Base-by-base conservation (phyloP, 2,113 vertebrate genomes). In the Bos indicus region DNA sequence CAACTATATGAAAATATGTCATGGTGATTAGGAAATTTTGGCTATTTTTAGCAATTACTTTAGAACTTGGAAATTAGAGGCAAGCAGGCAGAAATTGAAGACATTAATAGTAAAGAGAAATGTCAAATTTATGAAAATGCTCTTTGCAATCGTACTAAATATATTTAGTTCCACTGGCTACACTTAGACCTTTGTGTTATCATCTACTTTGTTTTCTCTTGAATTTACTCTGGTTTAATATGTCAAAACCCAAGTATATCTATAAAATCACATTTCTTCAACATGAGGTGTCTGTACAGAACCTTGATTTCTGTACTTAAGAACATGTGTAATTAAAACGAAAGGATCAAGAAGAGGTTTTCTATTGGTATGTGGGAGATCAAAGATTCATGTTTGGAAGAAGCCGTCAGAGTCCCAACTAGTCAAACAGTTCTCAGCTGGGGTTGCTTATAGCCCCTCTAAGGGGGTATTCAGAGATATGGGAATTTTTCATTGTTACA, bases 81-180 rank as follows among this genome's bases (percentile, higher is more conserved):
- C 64, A 97, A 86, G 92, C 78, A 92, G 57, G 52, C 54, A 96
- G 64, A 97, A 97, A 97, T 46, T 97, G 23, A 91, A 90, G 95
- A 77, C 36, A 84, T 52, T 25, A 46, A 81, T 43, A 30, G 62
- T 30, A 88, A 71, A 92, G 67, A 96, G 43, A 97, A 96, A 95
- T 86, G 82, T 92, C 85, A 94, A 82, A 82, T 86, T 62, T 94
- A 84, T 97, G 95, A 91, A 92, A 92, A 96, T 40, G 15, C 8
- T 92, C 40, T 84, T 43, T 59, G 77, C 19, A 80, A 77, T 71
- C 81, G 81, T 52, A 89, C 13, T 5, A 74, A 94, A 52, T 86
- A 33, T 3, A 40, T 85, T 71, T 71, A 89, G 21, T 62, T 91
- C 81, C 40, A 60, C 36, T 57, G 59, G 46, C 28, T 95, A 83